Conservation (phyloP, 2,113 vertebrate genomes). For the Egretta garzetta region DNA sequence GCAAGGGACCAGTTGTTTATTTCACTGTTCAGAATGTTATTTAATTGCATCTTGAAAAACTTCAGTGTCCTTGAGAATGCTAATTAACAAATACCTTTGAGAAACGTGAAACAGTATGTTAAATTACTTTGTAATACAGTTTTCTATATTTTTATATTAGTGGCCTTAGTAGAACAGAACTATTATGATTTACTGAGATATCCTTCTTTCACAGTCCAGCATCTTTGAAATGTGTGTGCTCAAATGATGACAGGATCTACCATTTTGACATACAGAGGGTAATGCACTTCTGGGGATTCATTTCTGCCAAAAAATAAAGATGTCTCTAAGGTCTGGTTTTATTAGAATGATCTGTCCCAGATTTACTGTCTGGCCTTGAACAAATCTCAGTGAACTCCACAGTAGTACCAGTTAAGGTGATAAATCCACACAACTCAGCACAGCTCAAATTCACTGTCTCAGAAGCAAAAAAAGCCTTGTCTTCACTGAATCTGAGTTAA, state of each 20-base stretch:
- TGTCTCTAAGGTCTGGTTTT: neutral
- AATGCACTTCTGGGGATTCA: neutral
- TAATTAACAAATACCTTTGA: accelerated
- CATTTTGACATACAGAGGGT: neutral
- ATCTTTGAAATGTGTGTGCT: neutral
- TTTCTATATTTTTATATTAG: neutral
- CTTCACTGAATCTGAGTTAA: neutral
- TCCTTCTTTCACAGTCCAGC: neutral
- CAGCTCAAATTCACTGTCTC: neutral
- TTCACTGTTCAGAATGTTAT: neutral
- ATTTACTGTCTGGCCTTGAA: neutral
- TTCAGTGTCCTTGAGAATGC: neutral
- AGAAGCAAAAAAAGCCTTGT: neutral
- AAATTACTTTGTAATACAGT: neutral
- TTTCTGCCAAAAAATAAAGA: neutral
- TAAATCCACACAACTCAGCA: neutral
- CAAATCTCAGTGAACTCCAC: accelerated
- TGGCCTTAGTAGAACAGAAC: neutral
- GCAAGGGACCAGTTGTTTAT: neutral
- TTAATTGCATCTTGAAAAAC: neutral
- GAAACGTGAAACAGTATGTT: neutral
- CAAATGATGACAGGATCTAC: neutral
- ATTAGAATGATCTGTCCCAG: neutral
- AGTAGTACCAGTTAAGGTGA: neutral
- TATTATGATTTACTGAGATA: neutral